These are phyloP conservation scores for Melanchra persicariae DNA, from an alignment of 2,888 invertebrate species.

Conservation along the genomic window DNA sequence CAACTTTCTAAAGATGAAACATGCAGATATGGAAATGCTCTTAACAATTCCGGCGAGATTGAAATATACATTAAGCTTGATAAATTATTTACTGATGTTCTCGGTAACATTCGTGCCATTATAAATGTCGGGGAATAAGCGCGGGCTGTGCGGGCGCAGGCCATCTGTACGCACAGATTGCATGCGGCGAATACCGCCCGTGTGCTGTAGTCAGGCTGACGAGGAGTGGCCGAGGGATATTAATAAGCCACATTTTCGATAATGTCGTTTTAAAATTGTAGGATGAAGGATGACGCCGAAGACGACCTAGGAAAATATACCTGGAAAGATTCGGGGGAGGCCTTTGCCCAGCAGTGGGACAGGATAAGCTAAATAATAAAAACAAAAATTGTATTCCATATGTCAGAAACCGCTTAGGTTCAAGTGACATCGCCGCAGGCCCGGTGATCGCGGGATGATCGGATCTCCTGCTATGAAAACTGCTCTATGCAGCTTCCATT, in stretches of 20 bases:
- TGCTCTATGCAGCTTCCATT: neutral
- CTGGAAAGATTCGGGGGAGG: no score
- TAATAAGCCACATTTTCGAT: neutral
- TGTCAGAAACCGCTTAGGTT: neutral
- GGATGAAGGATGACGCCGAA: no score
- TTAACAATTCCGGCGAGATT: constrained; percentile 55
- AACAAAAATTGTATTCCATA: neutral
- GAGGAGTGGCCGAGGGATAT: constrained; percentile 23
- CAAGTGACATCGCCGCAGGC: neutral
- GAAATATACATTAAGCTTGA: constrained; percentile 60
- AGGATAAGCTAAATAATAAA: no score
- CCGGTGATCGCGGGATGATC: neutral
- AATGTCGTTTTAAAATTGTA: neutral
- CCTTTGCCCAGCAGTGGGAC: no score
- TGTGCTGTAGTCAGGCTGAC: constrained; percentile 15
- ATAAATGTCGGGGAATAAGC: constrained; percentile 57
- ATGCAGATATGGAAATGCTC: constrained; percentile 46
- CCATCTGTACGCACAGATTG: constrained; percentile 60
- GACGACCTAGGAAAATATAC: no score
- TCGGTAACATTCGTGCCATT: constrained; percentile 54
- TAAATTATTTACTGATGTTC: constrained; percentile 60
- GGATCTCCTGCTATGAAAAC: neutral
- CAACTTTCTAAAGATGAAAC: constrained; percentile 62
- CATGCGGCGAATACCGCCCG: constrained; percentile 48
- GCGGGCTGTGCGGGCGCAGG: constrained; percentile 21